Evolutionary conservation across 2,797 vertebrate genomes (phyloP), one percentile per base, ranked within the genome.

Genomic region (Paratrypauchen microcephalus): DNA sequence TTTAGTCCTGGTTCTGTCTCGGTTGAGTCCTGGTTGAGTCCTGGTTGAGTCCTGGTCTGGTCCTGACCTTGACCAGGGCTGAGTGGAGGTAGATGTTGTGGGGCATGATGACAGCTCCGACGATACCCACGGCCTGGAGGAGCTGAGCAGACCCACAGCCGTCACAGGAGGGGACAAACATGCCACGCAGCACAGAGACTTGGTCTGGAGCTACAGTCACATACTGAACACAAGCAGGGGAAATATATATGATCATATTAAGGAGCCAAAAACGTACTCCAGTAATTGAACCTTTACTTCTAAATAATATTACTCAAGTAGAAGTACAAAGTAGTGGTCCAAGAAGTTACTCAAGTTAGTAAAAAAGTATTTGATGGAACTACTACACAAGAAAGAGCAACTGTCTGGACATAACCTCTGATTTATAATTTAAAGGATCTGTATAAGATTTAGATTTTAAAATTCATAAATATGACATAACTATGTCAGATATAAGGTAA

Each of bases 71-170:
- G 82, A 99, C 96, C 23, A 99, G 86, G 0, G 97, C 97, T 0
- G 97, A 99, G 88, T 99, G 97, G 78, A 99, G 87, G 87, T 99
- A 99, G 93, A 98, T 98, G 89, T 99, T 99, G 87, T 98, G 97
- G 0, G 97, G 97, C 96, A 98, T 99, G 83, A 99, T 99, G 67
- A 99, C 95, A 0, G 97, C 97, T 0, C 97, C 97, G 19, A 98
- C 95, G 0, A 98, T 97, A 24, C 97, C 97, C 65, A 99, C 97
- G 0, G 97, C 97, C 86, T 99, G 97, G 63, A 96, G 92, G 59
- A 98, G 80, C 92, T 99, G 96, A 0, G 83, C 6, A 0, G 95
- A 81, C 0, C 87, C 91, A 0, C 97, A 99, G 78, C 77, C 89
- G 1, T 81, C 73, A 77, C 97, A 99, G 86, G 95, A 95, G 0